A percentile compares a stretch with the other conserved stretches of the same genome.
Conservation (phyloP, 2,797 vertebrate genomes). For the Syngnathus rostellatus region DNA sequence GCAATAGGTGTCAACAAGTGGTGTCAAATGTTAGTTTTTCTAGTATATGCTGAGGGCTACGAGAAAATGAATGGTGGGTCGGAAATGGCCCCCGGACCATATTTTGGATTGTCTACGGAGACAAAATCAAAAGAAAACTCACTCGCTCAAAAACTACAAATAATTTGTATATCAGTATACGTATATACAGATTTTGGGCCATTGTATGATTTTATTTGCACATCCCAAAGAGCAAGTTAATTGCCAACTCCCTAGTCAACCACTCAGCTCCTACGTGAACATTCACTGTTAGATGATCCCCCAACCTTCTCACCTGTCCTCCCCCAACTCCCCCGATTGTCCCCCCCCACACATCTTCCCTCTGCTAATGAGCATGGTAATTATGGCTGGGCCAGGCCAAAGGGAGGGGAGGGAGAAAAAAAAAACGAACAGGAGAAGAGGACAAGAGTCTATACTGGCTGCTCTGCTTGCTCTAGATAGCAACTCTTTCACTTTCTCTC, state of each 20-base stretch:
- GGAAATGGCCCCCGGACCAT: too few relatives aligned
- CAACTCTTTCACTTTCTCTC: slow-evolving; percentile 38
- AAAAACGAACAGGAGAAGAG: slow-evolving; percentile 49
- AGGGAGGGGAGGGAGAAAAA: slow-evolving; percentile 39
- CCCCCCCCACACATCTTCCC: slow-evolving; percentile 41
- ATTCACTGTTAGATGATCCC: slow-evolving; percentile 6
- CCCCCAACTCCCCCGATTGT: slow-evolving; percentile 43
- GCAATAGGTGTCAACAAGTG: too few relatives aligned
- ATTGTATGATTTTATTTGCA: too few relatives aligned
- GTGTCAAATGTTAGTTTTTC: too few relatives aligned
- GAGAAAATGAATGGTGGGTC: too few relatives aligned
- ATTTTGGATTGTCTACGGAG: too few relatives aligned
- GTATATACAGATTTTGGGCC: too few relatives aligned
- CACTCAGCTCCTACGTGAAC: not conserved
- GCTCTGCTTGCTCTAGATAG: slow-evolving; percentile 58
- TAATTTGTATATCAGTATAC: too few relatives aligned
- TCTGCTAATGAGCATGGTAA: slow-evolving; percentile 71
- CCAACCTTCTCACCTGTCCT: slow-evolving; percentile 38
- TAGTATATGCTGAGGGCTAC: too few relatives aligned
- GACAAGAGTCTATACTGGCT: slow-evolving; percentile 44
- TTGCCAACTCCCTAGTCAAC: slow-evolving; percentile 1
- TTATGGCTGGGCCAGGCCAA: slow-evolving; percentile 61
- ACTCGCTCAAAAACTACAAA: too few relatives aligned
- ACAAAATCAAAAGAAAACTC: too few relatives aligned
- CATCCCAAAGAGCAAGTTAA: not conserved